Evolutionary conservation across 2,113 vertebrate genomes (phyloP).

Genomic region (Entelurus aequoreus): DNA sequence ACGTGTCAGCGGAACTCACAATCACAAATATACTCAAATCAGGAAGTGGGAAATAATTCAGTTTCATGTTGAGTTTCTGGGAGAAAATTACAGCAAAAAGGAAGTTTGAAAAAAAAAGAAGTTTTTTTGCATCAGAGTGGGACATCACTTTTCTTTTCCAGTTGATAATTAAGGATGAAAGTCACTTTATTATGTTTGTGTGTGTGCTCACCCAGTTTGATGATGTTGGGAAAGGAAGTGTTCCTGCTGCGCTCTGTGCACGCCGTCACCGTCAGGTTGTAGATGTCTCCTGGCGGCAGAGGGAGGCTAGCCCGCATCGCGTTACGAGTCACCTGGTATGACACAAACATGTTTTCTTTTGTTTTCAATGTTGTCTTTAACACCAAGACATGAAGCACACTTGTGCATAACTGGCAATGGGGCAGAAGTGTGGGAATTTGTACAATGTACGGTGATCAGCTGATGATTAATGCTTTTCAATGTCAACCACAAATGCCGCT

Average conservation of each 20-base stretch:
- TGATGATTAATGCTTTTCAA: no score
- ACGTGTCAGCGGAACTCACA: background rate
- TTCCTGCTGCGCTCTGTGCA: conserved; percentile 89
- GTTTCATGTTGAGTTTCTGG: conserved; percentile 18
- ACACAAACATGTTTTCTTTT: background rate
- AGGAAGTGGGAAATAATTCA: conserved; percentile 30
- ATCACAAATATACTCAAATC: conserved; percentile 10
- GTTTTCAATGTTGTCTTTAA: no score
- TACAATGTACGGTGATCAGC: no score
- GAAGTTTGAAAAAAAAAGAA: background rate
- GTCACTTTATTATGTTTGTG: background rate
- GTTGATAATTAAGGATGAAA: no score
- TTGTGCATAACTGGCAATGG: no score
- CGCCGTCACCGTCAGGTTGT: conserved; percentile 92
- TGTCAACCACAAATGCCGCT: no score
- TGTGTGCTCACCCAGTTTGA: conserved; percentile 82
- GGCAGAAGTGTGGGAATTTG: no score
- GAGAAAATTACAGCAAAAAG: background rate
- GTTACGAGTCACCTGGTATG: conserved; percentile 80
- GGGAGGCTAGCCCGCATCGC: conserved; percentile 84
- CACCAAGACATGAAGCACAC: no score
- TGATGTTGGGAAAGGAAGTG: conserved; percentile 78
- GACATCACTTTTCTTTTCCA: no score
- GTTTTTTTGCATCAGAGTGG: no score
- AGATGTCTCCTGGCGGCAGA: conserved; percentile 90